Base-by-base conservation (phyloP, 64 coral and sea anemone species). In the Dendrophyllia cribrosa region DNA sequence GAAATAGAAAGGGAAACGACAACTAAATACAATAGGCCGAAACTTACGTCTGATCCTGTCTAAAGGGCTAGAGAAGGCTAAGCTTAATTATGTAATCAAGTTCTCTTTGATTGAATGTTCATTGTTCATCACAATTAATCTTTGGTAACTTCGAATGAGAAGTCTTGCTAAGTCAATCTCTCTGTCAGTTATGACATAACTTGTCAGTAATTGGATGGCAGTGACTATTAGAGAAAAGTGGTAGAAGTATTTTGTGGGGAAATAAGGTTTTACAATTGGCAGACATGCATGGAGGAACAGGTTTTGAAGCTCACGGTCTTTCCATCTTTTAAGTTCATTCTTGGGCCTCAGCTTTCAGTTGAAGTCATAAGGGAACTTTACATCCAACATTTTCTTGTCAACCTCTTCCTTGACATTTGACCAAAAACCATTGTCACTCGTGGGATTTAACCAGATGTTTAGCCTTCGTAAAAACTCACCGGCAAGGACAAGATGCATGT, bases 281-380 rank as follows among this genome's bases (percentile, higher is more conserved):
- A 86, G 63, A 47, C 82, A 50, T n/a, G n/a, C n/a, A n/a, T n/a
- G n/a, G n/a, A n/a, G n/a, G n/a, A n/a, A n/a, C n/a, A n/a, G n/a
- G n/a, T 67, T 86, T 49, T 86, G 61, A 16, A 68, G 44, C 64
- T 68, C 82, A 44, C 66, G 23, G 21, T 64, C 82, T 69, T 65
- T 86, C 82, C 64, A 86, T 86, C 66, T 67, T 45, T 69, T 69
- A 12, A 86, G 21, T 44, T 86, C 64, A 60, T 43, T 64, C 2
- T 69, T 22, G 9, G 82, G 47, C 20, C 62, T 64, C 63, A 86
- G 44, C 49, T 86, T 86, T 50, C 66, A 0, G 23, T 64, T 64
- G 60, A 86, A 86, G 44, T 86, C 61, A 50, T 86, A 25, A 49
- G 82, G 43, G 15, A 65, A 45, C 25, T 66, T 83, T 12, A 83